Conservation (phyloP, 2,113 vertebrate genomes). For the Accipiter virgatus region DNA sequence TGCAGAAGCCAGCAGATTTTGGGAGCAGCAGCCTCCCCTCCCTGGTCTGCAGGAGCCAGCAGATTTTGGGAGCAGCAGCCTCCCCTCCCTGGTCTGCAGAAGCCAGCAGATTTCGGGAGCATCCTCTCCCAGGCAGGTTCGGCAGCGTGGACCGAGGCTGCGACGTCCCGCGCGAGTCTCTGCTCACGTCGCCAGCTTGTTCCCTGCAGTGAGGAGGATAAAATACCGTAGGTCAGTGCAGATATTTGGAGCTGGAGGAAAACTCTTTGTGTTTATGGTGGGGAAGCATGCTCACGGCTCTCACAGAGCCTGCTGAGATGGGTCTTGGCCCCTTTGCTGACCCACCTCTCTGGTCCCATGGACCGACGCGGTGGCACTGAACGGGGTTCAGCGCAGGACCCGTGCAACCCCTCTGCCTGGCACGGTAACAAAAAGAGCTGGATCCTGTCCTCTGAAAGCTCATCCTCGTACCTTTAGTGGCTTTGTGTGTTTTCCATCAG, state of each 20-base stretch:
- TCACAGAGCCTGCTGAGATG: background rate
- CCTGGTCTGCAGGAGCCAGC: background rate
- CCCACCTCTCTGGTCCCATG: fast-evolving
- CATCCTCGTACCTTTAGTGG: background rate
- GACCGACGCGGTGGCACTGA: fast-evolving
- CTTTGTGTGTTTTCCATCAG: background rate
- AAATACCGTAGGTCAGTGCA: background rate
- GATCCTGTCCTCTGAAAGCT: background rate
- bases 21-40: background rate
- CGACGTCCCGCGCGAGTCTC: background rate
- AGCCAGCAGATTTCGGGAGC: background rate
- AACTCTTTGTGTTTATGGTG: background rate
- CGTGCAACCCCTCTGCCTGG: background rate
- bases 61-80: background rate
- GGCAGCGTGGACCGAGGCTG: fast-evolving
- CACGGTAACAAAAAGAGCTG: background rate
- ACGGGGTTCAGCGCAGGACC: background rate
- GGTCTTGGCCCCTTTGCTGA: background rate
- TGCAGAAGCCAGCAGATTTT: background rate
- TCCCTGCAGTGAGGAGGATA: background rate
- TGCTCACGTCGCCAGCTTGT: background rate
- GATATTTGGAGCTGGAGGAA: background rate
- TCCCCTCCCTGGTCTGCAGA: background rate
- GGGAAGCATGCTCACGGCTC: background rate
- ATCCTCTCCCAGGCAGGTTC: background rate